A percentile compares a stretch with the other conserved stretches of the same genome.
These are phyloP conservation scores for Muscicapa striata DNA, from an alignment of 2,797 vertebrate species.

Conservation along the genomic window DNA sequence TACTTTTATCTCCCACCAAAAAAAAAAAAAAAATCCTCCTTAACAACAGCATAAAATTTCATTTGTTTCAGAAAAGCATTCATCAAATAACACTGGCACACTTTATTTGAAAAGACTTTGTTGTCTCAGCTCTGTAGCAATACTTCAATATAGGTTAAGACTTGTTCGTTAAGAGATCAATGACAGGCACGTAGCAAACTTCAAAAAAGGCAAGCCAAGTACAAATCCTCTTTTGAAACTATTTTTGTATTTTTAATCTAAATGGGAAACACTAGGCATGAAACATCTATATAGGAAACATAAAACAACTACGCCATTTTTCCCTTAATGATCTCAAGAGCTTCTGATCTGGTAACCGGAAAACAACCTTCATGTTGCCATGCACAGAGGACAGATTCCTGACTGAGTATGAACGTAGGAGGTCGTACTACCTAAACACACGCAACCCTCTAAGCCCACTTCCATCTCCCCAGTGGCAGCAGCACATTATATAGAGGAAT, in stretches of 20 bases:
- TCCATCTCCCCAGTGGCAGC: background rate
- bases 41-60: background rate
- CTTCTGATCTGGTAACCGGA: background rate
- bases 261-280: background rate
- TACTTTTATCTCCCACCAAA: background rate
- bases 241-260: background rate
- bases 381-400: background rate
- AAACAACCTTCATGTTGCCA: background rate
- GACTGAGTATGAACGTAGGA: background rate
- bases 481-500: background rate
- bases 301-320: background rate
- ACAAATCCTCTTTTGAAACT: background rate
- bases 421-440: background rate
- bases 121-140: background rate
- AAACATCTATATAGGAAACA: background rate
- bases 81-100: background rate
- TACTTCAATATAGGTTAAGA: background rate
- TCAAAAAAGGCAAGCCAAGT: background rate
- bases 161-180: background rate
- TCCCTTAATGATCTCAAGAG: background rate
- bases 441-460: background rate
- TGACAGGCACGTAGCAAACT: background rate
- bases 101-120: background rate
- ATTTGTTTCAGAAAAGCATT: conserved; percentile 2
- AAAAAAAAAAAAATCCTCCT: background rate